Evolutionary conservation across 2,113 vertebrate genomes (phyloP).

Genomic region (Xiphophorus maculatus): DNA sequence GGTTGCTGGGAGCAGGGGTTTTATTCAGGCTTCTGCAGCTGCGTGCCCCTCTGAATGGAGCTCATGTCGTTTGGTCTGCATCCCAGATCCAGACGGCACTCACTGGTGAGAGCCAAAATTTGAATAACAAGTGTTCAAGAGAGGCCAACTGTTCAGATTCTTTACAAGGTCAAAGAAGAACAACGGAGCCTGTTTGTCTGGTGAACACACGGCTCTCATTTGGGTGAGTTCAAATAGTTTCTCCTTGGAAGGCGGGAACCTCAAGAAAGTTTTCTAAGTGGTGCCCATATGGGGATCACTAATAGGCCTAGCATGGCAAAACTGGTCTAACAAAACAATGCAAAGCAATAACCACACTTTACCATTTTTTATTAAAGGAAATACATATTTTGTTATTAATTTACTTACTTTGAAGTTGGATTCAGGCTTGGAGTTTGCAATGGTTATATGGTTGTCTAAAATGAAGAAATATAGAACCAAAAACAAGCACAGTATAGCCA

Average conservation of each 20-base stretch:
- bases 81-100: conserved; percentile 60
- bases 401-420: too few species aligned
- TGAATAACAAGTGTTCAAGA: conserved; percentile 76
- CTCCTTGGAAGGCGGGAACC: not conserved
- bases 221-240: conserved; percentile 37
- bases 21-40: conserved; percentile 64
- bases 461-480: too few species aligned
- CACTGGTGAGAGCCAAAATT: conserved; percentile 64
- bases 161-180: conserved; percentile 57
- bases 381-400: too few species aligned
- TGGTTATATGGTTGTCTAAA: too few species aligned
- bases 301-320: not conserved
- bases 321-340: too few species aligned
- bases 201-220: conserved; percentile 40
- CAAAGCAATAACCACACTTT: too few species aligned
- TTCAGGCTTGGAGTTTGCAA: too few species aligned
- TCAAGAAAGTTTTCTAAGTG: not conserved
- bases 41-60: conserved; percentile 58
- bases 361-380: too few species aligned
- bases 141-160: conserved; percentile 72
- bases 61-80: conserved; percentile 57
- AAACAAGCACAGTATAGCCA: too few species aligned
- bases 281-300: not conserved
- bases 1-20: conserved; percentile 1
- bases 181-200: conserved; percentile 60